Evolutionary conservation across 1,140 invertebrate genomes (phyloP), one percentile per base, ranked within the genome.

Genomic region (Cotesia vestalis): DNA sequence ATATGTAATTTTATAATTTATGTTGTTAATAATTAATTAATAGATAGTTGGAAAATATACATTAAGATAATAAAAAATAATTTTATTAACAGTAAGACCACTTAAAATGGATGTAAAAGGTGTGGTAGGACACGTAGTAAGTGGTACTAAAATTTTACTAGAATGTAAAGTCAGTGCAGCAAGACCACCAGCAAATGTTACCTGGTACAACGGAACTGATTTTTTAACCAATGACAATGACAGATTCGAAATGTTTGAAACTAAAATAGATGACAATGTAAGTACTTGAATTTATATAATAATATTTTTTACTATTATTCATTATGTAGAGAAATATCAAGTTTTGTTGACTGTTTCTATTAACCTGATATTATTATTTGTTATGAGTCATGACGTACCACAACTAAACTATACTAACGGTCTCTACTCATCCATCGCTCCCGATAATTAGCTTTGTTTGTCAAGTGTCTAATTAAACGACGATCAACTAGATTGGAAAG

Each of bases 171-270:
- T 94, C 1, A 88, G 89, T 51, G 94, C 93, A 0, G 94, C 94
- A 0, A 88, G 93, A 55, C 95, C 95, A 1, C 90, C 94, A 0
- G 95, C 95, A 2, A 91, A 91, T 77, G 88, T 96, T 55, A 92
- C 92, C 40, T 97, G 95, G 95, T 94, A 90, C 86, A 96, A 96
- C 79, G 90, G 91, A 8, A 92, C 93, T 0, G 79, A 89, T n/a
- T 80, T 88, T 11, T 88, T 94, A 34, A 82, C 83, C 27, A 83
- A 88, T 3, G 86, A 89, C 51, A 84, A 79, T 69, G 80, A 80
- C 69, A 79, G 83, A 73, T 77, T 84, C 63, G 81, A 84, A 20
- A 82, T 87, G 78, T 82, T 84, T 72, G 81, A 81, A 36, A 85
- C 83, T 64, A 83, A 80, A 77, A 75, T 82, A 72, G 60, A 78